A percentile compares a stretch with the other conserved stretches of the same genome.
These are phyloP conservation scores for Actinia equina DNA, from an alignment of 64 coral and sea anemone genomes.

Conservation along the genomic window DNA sequence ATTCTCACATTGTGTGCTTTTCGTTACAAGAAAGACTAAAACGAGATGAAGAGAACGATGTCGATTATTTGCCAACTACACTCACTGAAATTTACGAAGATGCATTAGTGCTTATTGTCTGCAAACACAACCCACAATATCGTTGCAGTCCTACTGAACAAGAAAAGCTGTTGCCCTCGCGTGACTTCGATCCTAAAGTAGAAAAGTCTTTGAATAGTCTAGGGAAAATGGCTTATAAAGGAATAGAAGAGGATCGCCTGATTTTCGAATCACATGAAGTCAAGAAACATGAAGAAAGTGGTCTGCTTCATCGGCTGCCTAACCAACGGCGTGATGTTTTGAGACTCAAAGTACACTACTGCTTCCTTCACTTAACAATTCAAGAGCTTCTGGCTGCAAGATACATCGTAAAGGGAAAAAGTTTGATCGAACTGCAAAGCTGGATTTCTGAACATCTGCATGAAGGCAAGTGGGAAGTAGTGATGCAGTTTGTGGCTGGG, in stretches of 20 bases:
- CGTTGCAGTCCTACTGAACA: neutral
- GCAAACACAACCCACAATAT: neutral
- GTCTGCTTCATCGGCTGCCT: too few relatives aligned
- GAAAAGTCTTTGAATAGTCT: neutral
- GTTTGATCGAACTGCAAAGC: too few relatives aligned
- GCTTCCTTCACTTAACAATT: too few relatives aligned
- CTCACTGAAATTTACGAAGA: neutral
- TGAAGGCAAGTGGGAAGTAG: too few relatives aligned
- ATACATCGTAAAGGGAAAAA: too few relatives aligned
- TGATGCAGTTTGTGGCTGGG: neutral
- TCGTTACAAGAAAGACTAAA: neutral
- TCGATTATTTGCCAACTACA: neutral
- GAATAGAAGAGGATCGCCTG: constrained; percentile 23
- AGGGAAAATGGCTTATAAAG: neutral
- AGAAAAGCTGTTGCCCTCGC: neutral
- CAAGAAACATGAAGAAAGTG: neutral
- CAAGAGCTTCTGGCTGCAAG: too few relatives aligned
- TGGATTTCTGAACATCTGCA: too few relatives aligned
- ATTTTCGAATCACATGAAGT: constrained; percentile 43
- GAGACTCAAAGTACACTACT: too few relatives aligned
- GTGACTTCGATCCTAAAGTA: neutral
- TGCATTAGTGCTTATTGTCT: neutral
- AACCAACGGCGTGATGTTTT: too few relatives aligned
- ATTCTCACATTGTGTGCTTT: neutral
- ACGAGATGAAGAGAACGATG: neutral